These are phyloP conservation scores for Clarias magur DNA, from an alignment of 2,113 vertebrate genomes.

Conservation along the genomic window DNA sequence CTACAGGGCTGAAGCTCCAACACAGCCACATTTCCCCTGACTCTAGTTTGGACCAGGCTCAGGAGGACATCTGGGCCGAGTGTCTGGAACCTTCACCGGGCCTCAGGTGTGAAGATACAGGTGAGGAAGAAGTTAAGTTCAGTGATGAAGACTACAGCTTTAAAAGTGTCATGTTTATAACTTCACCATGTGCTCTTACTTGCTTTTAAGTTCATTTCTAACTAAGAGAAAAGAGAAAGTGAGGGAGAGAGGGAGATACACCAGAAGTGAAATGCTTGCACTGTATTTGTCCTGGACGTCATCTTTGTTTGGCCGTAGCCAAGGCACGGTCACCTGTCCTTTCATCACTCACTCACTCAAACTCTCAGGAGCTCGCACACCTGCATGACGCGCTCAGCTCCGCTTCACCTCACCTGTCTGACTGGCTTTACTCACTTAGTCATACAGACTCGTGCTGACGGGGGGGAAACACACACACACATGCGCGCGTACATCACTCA, in stretches of 20 bases:
- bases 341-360: conserved; percentile 24
- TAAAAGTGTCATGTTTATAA: neutral
- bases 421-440: conserved; percentile 69
- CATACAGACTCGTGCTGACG: conserved; percentile 46
- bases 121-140: neutral
- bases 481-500: neutral
- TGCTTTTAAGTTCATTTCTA: neutral
- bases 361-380: conserved; percentile 15
- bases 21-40: neutral
- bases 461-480: neutral
- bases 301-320: neutral
- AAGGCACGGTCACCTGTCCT: neutral
- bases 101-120: conserved; percentile 10
- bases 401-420: conserved; percentile 71
- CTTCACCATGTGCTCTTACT: neutral
- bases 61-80: neutral
- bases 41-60: neutral
- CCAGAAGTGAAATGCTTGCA: neutral
- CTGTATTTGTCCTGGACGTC: neutral
- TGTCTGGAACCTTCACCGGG: neutral
- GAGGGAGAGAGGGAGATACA: neutral
- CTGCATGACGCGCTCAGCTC: conserved; percentile 32
- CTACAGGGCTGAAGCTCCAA: conserved; percentile 13
- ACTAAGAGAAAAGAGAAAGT: neutral
- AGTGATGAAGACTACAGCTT: neutral